Evolutionary conservation across 2,888 invertebrate genomes (phyloP).

Genomic region (Xiphydria camelus): DNA sequence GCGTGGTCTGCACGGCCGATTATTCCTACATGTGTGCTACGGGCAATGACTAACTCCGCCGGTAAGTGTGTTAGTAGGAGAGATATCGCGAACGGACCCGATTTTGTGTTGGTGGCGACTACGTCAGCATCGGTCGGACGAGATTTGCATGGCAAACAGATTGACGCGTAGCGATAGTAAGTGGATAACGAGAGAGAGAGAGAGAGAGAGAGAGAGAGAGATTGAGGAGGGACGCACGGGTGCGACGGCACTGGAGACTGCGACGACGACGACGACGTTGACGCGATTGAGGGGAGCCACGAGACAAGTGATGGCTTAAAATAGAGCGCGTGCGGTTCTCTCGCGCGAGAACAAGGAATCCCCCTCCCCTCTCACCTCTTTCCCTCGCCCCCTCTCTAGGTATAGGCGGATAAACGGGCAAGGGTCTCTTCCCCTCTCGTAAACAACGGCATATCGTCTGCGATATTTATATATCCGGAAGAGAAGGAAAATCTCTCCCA

Average conservation of each 20-base stretch:
- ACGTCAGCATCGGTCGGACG: constrained; percentile 51
- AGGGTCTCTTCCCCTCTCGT: not conserved
- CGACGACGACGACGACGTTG: not conserved
- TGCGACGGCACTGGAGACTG: not conserved
- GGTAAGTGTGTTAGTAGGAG: constrained; percentile 46
- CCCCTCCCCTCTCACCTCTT: no score
- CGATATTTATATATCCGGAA: constrained; percentile 1
- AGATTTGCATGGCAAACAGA: constrained; percentile 56
- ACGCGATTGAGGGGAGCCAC: no score
- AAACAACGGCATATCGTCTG: constrained; percentile 1
- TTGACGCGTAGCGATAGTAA: constrained; percentile 52
- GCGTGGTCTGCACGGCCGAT: constrained; percentile 20
- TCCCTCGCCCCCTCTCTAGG: no score
- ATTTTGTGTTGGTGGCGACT: constrained; percentile 32
- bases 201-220: constrained; percentile 6
- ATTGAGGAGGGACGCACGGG: not conserved
- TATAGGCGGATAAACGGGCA: not conserved
- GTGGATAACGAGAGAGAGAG: constrained; percentile 50
- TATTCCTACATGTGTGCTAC: constrained; percentile 15
- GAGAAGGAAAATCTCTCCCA: no score
- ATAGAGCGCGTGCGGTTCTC: not conserved
- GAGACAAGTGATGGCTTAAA: not conserved
- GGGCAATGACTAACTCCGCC: constrained; percentile 49
- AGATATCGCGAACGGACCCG: constrained; percentile 34
- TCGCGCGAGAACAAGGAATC: not conserved